Conservation (phyloP, 2,113 vertebrate genomes). For the Melanotaenia duboulayi region DNA sequence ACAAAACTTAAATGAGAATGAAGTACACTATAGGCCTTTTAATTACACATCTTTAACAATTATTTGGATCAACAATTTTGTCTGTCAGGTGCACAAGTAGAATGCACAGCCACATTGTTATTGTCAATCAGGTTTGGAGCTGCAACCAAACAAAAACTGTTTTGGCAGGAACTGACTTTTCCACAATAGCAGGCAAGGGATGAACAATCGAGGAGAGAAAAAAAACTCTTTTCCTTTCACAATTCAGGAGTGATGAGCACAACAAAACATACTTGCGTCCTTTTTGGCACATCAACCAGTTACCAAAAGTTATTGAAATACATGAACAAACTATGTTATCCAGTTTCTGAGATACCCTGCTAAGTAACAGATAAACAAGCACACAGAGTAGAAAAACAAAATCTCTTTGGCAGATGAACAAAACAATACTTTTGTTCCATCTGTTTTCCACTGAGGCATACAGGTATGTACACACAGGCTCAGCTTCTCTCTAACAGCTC, state of each 20-base stretch:
- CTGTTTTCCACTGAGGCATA: conserved; percentile 19
- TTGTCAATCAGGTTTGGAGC: conserved; percentile 6
- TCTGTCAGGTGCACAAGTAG: background rate
- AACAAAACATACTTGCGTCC: background rate
- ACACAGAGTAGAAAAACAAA: conserved; percentile 6
- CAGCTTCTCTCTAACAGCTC: background rate
- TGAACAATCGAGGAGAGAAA: background rate
- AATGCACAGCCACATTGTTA: background rate
- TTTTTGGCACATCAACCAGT: background rate
- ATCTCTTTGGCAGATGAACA: conserved; percentile 22
- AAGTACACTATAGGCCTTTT: background rate
- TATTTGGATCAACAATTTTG: background rate
- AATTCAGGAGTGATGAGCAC: background rate
- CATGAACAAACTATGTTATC: background rate
- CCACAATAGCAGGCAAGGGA: background rate
- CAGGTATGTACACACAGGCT: conserved; percentile 8
- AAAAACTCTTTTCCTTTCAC: background rate
- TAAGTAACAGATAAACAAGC: conserved; percentile 16
- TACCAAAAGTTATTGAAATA: background rate
- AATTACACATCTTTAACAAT: background rate
- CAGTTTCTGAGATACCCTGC: background rate
- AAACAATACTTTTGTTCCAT: conserved; percentile 29
- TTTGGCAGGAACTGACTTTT: conserved; percentile 4
- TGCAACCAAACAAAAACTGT: background rate
- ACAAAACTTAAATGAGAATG: no score